Conservation (phyloP, 2,888 invertebrate species). For the Disparrhopalites patrizii region DNA sequence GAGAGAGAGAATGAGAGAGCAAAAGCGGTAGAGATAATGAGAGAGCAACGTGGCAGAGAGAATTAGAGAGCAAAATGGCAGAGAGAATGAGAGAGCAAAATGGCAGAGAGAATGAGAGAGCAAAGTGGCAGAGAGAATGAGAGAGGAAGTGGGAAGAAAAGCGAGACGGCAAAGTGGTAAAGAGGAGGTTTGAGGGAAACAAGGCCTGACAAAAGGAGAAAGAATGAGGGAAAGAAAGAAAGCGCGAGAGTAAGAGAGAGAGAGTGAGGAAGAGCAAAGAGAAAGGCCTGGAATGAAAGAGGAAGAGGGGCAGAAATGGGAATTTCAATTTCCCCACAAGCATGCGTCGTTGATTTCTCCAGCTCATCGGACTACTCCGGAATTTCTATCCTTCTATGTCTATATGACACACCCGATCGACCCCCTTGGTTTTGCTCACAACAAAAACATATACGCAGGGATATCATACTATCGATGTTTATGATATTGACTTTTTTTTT, state of each 20-base stretch:
- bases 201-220: background rate
- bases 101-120: background rate
- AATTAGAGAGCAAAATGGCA: too few relatives aligned
- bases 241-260: background rate
- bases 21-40: background rate
- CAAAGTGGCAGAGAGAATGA: background rate
- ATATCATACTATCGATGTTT: slow-evolving; percentile 25
- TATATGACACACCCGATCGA: slow-evolving; percentile 23
- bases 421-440: slow-evolving; percentile 14
- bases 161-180: background rate
- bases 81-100: too few relatives aligned
- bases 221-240: background rate
- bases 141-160: background rate
- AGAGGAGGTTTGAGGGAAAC: too few relatives aligned
- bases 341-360: background rate
- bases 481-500: slow-evolving; percentile 24
- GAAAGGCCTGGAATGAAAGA: background rate
- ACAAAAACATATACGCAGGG: slow-evolving; percentile 18
- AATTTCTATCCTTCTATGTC: slow-evolving; percentile 4
- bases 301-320: background rate
- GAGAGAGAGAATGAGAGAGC: background rate
- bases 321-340: slow-evolving; percentile 1
- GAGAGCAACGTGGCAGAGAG: too few relatives aligned
- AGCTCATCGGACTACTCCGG: background rate
- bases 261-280: background rate